Conservation (phyloP, 2,113 vertebrate genomes). For the Myotis brandtii region DNA sequence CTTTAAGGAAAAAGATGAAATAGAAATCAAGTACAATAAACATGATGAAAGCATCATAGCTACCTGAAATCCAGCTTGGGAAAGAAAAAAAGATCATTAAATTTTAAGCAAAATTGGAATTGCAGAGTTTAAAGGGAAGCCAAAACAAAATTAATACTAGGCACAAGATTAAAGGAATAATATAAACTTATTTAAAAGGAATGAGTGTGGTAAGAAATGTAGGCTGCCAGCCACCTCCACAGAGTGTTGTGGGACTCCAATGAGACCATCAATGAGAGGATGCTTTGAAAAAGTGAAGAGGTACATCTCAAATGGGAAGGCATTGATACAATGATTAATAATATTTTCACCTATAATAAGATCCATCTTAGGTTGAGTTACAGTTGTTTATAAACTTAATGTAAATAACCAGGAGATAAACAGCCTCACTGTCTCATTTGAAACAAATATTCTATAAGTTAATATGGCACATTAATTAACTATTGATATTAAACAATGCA, state of each 20-base stretch:
- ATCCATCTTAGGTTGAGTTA: not conserved
- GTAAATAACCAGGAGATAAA: not conserved
- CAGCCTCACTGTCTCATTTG: not conserved
- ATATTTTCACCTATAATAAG: not conserved
- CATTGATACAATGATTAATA: not conserved
- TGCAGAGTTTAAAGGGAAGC: not conserved
- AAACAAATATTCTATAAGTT: not conserved
- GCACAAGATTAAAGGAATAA: not conserved
- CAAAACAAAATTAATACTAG: not conserved
- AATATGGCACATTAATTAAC: not conserved
- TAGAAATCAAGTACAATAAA: not conserved
- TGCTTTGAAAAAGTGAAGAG: not conserved
- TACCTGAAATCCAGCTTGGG: not conserved
- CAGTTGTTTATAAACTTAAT: not conserved
- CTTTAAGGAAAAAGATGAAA: not conserved
- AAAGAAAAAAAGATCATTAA: not conserved
- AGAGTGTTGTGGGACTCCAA: not conserved
- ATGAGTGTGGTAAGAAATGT: not conserved
- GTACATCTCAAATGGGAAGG: not conserved
- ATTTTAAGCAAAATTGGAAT: conserved; percentile 1
- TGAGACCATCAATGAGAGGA: not conserved
- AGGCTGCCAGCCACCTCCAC: not conserved
- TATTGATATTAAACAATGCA: not conserved
- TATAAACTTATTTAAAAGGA: not conserved
- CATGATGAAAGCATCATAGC: not conserved